These are phyloP conservation scores for Eremobia ochroleuca DNA, from an alignment of 2,888 invertebrate genomes.

Conservation along the genomic window DNA sequence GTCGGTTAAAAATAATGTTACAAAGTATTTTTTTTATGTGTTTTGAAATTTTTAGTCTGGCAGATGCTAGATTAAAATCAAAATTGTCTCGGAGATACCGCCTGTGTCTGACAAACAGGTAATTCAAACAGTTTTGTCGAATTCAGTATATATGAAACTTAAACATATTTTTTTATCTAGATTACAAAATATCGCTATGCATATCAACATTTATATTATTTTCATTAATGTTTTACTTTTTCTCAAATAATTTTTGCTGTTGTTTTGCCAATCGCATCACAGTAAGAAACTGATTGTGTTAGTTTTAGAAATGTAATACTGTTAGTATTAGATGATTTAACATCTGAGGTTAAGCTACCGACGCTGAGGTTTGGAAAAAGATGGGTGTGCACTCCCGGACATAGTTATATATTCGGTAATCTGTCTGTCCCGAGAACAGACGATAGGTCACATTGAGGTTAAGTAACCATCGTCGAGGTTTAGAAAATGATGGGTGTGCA, in stretches of 20 bases:
- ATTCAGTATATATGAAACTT: not conserved
- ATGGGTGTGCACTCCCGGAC: constrained; percentile 19
- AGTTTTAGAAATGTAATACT: constrained; percentile 57
- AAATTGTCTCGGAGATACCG: not conserved
- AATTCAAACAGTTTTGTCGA: not conserved
- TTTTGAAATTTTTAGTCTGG: not conserved
- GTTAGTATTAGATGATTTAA: constrained; percentile 49
- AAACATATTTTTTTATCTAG: not conserved
- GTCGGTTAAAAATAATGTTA: not conserved
- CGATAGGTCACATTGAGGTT: not conserved
- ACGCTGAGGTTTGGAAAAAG: constrained; percentile 28
- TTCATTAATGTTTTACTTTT: not conserved
- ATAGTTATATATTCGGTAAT: not conserved
- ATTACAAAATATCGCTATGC: constrained; percentile 9
- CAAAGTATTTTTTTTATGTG: not conserved
- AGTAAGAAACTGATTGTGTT: constrained; percentile 26
- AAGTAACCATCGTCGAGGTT: not conserved
- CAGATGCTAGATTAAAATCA: not conserved
- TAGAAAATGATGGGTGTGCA: constrained; percentile 19
- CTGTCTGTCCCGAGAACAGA: not conserved
- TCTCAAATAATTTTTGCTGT: not conserved
- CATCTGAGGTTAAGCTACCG: constrained; percentile 29
- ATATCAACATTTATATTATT: constrained; percentile 12
- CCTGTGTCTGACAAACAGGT: not conserved
- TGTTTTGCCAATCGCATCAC: constrained; percentile 32